Base-by-base conservation (phyloP, 2,888 invertebrate genomes). In the Microdon myrmicae region DNA sequence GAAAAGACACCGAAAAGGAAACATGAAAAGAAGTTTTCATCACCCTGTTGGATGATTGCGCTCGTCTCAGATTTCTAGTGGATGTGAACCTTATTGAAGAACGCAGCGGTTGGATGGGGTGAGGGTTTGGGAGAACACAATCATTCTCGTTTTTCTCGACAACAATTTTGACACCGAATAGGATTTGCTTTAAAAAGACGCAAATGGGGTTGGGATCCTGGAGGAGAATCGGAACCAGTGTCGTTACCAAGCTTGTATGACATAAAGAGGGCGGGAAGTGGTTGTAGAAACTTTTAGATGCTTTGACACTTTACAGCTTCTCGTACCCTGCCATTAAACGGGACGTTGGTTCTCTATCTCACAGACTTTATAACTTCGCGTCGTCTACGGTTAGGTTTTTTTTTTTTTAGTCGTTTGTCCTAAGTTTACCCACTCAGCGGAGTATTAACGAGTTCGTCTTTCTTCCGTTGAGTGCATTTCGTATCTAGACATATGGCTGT, bases 221-320 rank as follows among this genome's bases (percentile, higher is more conserved):
- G 7, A 10, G n/a, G 9, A 8, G 10, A n/a, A 28, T 28, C 9
- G 23, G 10, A 26, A n/a, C 17, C 12, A 41, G n/a, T n/a, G n/a
- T n/a, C n/a, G n/a, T n/a, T n/a, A n/a, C n/a, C n/a, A n/a, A n/a
- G n/a, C n/a, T n/a, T n/a, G n/a, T n/a, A n/a, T n/a, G n/a, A n/a
- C n/a, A n/a, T n/a, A n/a, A n/a, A n/a, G n/a, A 43, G 35, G 29
- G 23, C 8, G 8, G 9, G 43, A 35, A 61, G 31, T 56, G 43
- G 29, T 19, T 45, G 51, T 64, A 37, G 58, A 64, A 64, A 64
- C 51, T 51, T 64, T 64, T 53, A 58, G 64, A 64, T 43, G 41
- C 47, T 64, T 64, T 64, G 49, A 43, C 64, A 64, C 64, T 64
- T 64, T 64, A 64, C 58, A 58, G 51, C 64, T 58, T 64, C 53